Percentiles rank a stretch among this genome's conserved stretches.
Conservation (phyloP, 2,888 invertebrate genomes). For the Mythimna vitellina region DNA sequence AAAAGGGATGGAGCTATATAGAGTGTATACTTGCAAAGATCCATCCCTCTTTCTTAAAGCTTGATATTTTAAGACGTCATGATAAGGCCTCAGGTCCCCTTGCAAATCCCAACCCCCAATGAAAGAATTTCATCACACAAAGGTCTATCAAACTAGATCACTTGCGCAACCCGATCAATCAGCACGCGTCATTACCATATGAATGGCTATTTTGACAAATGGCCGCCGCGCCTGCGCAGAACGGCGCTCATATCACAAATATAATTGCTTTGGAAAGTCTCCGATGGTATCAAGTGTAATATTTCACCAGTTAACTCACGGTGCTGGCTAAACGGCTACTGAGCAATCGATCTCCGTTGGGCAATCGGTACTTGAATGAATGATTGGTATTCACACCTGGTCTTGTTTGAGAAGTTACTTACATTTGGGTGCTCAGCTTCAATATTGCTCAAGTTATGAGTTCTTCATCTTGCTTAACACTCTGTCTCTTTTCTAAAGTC, state of each 20-base stretch:
- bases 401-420: not conserved
- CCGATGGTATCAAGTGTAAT: slow-evolving; percentile 59
- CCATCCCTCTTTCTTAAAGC: no score
- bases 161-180: slow-evolving; percentile 59
- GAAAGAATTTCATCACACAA: slow-evolving; percentile 37
- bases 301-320: slow-evolving; percentile 48
- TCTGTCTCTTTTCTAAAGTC: no score
- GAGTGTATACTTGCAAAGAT: no score
- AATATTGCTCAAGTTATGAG: not conserved
- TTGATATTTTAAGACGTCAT: no score
- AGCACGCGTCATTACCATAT: slow-evolving; percentile 55
- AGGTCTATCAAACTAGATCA: slow-evolving; percentile 48
- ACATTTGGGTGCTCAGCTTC: not conserved
- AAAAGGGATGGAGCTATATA: no score
- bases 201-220: slow-evolving; percentile 64
- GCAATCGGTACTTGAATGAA: slow-evolving; percentile 25
- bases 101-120: slow-evolving; percentile 11
- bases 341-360: slow-evolving; percentile 26
- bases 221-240: slow-evolving; percentile 50
- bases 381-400: slow-evolving; percentile 31
- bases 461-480: no score
- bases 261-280: slow-evolving; percentile 63
- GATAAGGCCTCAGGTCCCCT: not conserved
- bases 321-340: slow-evolving; percentile 43
- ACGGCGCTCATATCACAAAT: slow-evolving; percentile 46